Evolutionary conservation across 2,888 invertebrate genomes (phyloP).

Genomic region (Drosophila prolongata): DNA sequence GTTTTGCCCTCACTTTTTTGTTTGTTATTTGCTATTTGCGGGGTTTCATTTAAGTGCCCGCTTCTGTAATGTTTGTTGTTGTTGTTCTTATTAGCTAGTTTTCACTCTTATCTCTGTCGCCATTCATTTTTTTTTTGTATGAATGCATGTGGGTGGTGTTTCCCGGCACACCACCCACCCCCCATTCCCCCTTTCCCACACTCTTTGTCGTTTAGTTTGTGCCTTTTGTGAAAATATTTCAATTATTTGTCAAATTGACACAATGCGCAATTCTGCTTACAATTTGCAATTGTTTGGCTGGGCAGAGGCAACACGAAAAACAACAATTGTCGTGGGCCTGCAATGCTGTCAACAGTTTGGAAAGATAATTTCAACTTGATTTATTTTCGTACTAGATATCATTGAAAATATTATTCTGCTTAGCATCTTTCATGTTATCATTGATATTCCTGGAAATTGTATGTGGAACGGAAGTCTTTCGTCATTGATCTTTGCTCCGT

Average conservation of each 20-base stretch:
- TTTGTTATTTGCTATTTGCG: constrained; percentile 56
- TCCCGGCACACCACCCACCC: constrained; percentile 2
- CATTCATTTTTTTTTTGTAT: constrained; percentile 26
- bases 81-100: constrained; percentile 45
- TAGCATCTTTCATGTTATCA: constrained; percentile 18
- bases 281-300: constrained; percentile 34
- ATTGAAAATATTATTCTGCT: constrained; percentile 35
- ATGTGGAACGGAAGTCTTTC: constrained; percentile 46
- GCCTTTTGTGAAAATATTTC: constrained; percentile 53
- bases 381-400: constrained; percentile 46
- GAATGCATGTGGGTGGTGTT: constrained; percentile 38
- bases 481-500: constrained; percentile 15
- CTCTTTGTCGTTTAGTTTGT: constrained; percentile 28
- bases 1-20: constrained; percentile 25
- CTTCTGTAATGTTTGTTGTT: constrained; percentile 22
- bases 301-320: constrained; percentile 10
- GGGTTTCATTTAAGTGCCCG: constrained; percentile 63
- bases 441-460: constrained; percentile 26
- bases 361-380: constrained; percentile 46
- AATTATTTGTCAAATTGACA: constrained; percentile 63
- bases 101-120: constrained; percentile 41
- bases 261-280: constrained; percentile 51
- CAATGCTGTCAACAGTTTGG: constrained; percentile 36
- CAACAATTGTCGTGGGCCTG: constrained; percentile 28
- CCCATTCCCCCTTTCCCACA: constrained; percentile 13